Conservation (phyloP, 35 echinoderm and acorn worm species). For the Apostichopus japonicus region DNA sequence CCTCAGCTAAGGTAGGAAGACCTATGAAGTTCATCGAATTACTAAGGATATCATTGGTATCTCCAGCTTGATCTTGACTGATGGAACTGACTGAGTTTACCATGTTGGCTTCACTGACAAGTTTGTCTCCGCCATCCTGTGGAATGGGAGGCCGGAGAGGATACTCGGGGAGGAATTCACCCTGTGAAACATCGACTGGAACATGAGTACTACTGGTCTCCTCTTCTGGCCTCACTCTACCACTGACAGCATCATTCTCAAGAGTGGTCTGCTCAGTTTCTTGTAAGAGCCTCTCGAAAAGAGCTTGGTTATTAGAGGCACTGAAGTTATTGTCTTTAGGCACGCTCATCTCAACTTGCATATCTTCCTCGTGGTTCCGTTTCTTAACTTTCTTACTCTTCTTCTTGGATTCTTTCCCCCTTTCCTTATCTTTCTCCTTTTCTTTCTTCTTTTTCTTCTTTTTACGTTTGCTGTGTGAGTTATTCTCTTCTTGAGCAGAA, state of each 20-base stretch:
- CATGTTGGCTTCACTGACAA: not conserved
- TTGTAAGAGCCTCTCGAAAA: constrained; percentile 36
- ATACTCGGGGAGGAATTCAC: constrained; percentile 9
- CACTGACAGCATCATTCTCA: not conserved
- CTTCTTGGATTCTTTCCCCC: constrained; percentile 45
- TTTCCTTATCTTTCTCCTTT: constrained; percentile 43
- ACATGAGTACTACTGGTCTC: not conserved
- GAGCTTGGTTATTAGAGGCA: not conserved
- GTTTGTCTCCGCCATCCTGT: not conserved
- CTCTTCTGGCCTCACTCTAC: not conserved
- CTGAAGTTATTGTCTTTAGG: constrained; percentile 28
- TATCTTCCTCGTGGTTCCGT: constrained; percentile 6
- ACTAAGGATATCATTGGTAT: constrained; percentile 37
- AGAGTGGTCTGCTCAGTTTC: constrained; percentile 22
- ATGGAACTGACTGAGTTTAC: not conserved
- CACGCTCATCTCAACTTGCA: not conserved
- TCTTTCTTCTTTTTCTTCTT: constrained; percentile 59
- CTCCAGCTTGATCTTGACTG: not conserved
- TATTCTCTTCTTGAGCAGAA: constrained; percentile 45
- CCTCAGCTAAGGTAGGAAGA: constrained; percentile 33
- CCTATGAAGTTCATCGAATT: constrained; percentile 63
- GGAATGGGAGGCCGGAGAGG: not conserved
- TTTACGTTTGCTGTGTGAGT: constrained; percentile 39
- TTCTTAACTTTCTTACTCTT: constrained; percentile 36
- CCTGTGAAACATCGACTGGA: constrained; percentile 6